Percentiles rank a stretch among this genome's conserved stretches.
Conservation (phyloP, 2,888 invertebrate species). For the Torymus tubicola region DNA sequence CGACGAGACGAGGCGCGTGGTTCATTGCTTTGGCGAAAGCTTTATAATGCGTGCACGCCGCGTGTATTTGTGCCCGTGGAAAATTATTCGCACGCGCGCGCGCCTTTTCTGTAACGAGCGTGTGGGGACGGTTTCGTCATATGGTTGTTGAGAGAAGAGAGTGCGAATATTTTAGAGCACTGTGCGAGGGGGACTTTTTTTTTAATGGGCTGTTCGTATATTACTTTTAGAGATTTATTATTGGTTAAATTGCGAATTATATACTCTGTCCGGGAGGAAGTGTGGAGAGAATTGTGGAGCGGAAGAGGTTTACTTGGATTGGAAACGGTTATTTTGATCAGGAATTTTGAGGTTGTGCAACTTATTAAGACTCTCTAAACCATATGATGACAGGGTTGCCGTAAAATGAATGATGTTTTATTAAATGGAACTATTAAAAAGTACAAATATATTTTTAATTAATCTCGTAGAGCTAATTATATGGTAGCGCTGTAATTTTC, state of each 20-base stretch:
- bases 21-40: slow-evolving; percentile 10
- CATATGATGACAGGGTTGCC: too few relatives aligned
- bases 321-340: too few relatives aligned
- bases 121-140: too few relatives aligned
- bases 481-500: neutral
- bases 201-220: neutral
- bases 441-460: too few relatives aligned
- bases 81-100: neutral
- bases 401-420: too few relatives aligned
- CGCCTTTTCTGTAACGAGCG: neutral
- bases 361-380: too few relatives aligned
- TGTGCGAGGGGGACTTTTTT: neutral
- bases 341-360: too few relatives aligned
- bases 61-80: neutral
- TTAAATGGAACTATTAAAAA: too few relatives aligned
- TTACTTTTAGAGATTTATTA: slow-evolving; percentile 4
- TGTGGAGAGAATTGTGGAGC: too few relatives aligned
- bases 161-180: too few relatives aligned
- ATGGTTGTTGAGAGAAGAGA: too few relatives aligned
- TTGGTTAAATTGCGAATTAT: slow-evolving; percentile 26
- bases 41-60: slow-evolving; percentile 7
- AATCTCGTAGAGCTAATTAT: neutral
- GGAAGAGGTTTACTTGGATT: too few relatives aligned
- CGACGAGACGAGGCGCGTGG: neutral
- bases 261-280: neutral